Evolutionary conservation across 2,888 invertebrate species (phyloP).

Genomic region (Oscheius sp.): DNA sequence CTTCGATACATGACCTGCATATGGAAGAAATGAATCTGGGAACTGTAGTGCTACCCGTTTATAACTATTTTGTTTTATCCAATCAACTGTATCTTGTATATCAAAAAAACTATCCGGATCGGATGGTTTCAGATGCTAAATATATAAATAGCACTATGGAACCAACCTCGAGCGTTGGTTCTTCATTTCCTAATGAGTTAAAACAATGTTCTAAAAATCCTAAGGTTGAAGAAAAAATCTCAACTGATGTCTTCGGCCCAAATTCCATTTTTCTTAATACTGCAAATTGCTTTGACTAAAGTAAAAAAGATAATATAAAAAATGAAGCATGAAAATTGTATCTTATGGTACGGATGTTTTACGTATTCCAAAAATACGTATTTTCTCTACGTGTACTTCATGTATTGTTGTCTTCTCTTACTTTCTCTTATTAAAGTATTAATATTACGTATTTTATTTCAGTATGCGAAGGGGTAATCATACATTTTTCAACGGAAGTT

Average conservation of each 20-base stretch:
- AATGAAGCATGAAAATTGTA: too few relatives aligned
- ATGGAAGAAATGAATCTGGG: conserved; percentile 58
- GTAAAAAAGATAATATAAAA: too few relatives aligned
- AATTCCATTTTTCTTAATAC: too few relatives aligned
- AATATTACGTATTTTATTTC: not conserved
- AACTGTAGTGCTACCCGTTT: conserved; percentile 63
- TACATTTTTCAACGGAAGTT: not conserved
- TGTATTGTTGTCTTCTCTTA: not conserved
- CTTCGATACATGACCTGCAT: conserved; percentile 31
- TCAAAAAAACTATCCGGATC: conserved; percentile 56
- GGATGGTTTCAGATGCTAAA: conserved; percentile 20
- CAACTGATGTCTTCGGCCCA: not conserved
- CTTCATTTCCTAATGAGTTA: too few relatives aligned
- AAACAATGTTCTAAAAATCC: not conserved
- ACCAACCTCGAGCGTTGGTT: too few relatives aligned
- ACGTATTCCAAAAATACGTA: too few relatives aligned
- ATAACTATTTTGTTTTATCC: conserved; percentile 52
- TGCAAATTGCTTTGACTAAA: too few relatives aligned
- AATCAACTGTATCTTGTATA: conserved; percentile 44
- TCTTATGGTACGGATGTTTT: too few relatives aligned
- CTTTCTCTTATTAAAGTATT: not conserved
- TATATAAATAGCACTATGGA: not conserved
- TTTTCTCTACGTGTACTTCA: too few relatives aligned
- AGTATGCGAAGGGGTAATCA: conserved; percentile 3
- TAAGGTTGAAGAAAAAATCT: not conserved